A percentile compares a stretch with the other conserved stretches of the same genome.
These are phyloP conservation scores for Liparis tanakae DNA, from an alignment of 2,797 vertebrate species.

Conservation along the genomic window DNA sequence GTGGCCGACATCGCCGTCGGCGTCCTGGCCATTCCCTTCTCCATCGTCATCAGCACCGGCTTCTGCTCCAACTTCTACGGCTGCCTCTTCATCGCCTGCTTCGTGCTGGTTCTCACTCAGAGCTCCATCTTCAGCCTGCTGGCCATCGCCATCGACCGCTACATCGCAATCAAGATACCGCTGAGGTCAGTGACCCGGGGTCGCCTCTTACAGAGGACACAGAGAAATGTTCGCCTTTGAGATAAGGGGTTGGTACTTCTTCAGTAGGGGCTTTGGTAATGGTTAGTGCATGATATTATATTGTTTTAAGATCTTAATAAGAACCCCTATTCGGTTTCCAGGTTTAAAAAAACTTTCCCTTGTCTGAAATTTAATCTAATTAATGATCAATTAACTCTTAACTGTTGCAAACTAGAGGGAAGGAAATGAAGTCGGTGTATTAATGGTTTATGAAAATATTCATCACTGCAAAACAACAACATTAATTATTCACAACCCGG, in stretches of 20 bases:
- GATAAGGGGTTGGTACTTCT: background rate
- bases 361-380: background rate
- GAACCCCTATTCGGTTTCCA: background rate
- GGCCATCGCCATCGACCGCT: constrained; percentile 95
- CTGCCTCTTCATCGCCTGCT: constrained; percentile 97
- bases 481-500: background rate
- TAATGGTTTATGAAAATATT: background rate
- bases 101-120: constrained; percentile 95
- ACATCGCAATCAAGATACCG: constrained; percentile 94
- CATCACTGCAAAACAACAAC: background rate
- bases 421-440: background rate
- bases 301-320: constrained; percentile 1
- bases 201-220: background rate
- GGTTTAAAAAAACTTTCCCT: background rate
- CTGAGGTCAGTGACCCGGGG: constrained; percentile 86
- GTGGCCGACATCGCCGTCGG: constrained; percentile 96
- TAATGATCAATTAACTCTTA: background rate
- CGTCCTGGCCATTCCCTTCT: constrained; percentile 93
- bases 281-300: background rate
- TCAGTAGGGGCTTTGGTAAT: background rate
- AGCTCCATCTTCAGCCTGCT: constrained; percentile 98
- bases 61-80: constrained; percentile 95
- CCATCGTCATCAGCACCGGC: constrained; percentile 93
- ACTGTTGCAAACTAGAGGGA: background rate
- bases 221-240: background rate